Base-by-base conservation (phyloP, 1,140 invertebrate species). In the Brachionus koreanus region DNA sequence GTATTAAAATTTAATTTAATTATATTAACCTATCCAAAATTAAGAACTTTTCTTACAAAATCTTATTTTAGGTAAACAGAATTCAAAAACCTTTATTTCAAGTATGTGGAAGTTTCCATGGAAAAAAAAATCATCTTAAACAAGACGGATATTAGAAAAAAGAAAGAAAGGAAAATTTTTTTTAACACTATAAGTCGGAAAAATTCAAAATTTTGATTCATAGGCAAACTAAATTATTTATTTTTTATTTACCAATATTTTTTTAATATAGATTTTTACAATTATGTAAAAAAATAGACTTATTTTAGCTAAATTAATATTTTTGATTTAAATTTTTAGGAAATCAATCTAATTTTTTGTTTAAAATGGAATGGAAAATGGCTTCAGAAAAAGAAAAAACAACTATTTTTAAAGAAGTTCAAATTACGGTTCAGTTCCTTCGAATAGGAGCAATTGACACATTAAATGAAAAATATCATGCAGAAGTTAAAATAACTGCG, bases 391-490 rank as follows among this genome's bases (percentile, higher is more conserved):
- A 16, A 42, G 37, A 37, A 12, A 42, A 69, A 69, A 69, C 65
- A 12, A 39, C 33, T 9, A 33, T 33, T 37, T 25, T 13, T n/a
- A 74, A 46, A n/a, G 29, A 23, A 35, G 69, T 74, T 61, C 43
- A 65, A 61, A 43, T 57, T 63, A n/a, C 6, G 7, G 19, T 79
- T 1, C 46, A 79, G 35, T 79, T 79, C n/a, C n/a, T 25, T 39
- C 61, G 33, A 79, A 61, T 79, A 19, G 49, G 46, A 9, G 76
- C 35, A 52, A 65, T 79, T 7, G 76, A 79, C 25, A 79, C 76
- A 42, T 5, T 65, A 13, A 79, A 65, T 61, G 76, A 79, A 61
- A 57, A 43, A 49, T 79, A 42, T 79, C 76, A 79, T 61, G 76
- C 76, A 5, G 76, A 79, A 43, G 33, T 79, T 3, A 61, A 42